Evolutionary conservation across 2,113 vertebrate genomes (phyloP).

Genomic region (Rattus rattus): DNA sequence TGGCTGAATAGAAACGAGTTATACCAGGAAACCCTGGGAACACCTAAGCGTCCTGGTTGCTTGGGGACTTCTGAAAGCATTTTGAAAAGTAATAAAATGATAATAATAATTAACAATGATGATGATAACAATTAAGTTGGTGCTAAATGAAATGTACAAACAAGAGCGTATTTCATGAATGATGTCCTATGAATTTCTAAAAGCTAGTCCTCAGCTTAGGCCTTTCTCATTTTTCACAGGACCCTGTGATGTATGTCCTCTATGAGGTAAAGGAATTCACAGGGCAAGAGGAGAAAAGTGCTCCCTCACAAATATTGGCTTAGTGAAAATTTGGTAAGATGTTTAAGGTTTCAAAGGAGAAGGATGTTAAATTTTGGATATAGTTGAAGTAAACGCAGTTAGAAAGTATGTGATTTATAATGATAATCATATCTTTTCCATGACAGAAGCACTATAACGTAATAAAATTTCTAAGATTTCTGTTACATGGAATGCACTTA

Average conservation of each 20-base stretch:
- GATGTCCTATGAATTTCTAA: not conserved
- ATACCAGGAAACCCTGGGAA: not conserved
- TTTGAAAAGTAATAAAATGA: not conserved
- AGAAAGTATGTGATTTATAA: not conserved
- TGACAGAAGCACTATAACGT: not conserved
- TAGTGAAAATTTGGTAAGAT: not conserved
- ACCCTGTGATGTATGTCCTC: not conserved
- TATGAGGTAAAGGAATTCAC: not conserved
- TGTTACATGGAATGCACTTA: not conserved
- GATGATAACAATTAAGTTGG: not conserved
- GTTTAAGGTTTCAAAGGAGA: not conserved
- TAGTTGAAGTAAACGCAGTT: constrained; percentile 22
- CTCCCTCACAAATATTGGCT: not conserved
- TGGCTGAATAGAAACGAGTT: not conserved
- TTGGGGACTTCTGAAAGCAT: not conserved
- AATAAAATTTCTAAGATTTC: constrained; percentile 1
- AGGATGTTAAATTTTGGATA: not conserved
- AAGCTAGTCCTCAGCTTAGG: not conserved
- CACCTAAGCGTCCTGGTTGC: not conserved
- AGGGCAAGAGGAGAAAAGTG: not conserved
- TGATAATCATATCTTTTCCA: not conserved
- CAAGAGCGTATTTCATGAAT: not conserved
- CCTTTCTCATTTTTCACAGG: not conserved
- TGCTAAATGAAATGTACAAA: not conserved
- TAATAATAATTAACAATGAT: not conserved